Percentiles rank a stretch among this genome's conserved stretches.
These are phyloP conservation scores for Alviniconcha marisindica DNA, from an alignment of 1,140 invertebrate genomes.

Conservation along the genomic window DNA sequence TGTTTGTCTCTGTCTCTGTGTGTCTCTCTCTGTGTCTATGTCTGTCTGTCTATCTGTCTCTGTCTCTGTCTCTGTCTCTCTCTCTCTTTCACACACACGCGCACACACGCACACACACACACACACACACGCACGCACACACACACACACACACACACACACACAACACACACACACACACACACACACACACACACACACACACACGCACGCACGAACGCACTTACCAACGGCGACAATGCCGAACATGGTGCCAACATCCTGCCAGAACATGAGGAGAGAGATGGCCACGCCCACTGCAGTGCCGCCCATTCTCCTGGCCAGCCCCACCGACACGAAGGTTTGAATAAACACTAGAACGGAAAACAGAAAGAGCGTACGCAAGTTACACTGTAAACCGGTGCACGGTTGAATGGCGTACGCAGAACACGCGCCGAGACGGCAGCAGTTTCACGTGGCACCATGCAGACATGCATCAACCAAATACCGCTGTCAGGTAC, in stretches of 20 bases:
- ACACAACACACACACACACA: too few species aligned
- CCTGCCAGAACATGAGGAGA: conserved; percentile 27
- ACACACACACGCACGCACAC: too few species aligned
- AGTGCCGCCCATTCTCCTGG: background rate
- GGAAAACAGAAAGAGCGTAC: background rate
- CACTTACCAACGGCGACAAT: background rate
- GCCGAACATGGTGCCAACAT: conserved; percentile 11
- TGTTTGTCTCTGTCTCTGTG: background rate
- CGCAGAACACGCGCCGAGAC: background rate
- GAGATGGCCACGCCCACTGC: conserved; percentile 19
- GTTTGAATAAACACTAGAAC: background rate
- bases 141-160: too few species aligned
- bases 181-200: too few species aligned
- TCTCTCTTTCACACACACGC: background rate
- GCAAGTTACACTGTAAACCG: too few species aligned
- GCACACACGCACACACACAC: too few species aligned
- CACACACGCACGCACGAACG: too few species aligned
- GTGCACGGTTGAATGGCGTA: too few species aligned
- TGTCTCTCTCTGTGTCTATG: background rate
- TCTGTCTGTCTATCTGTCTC: background rate
- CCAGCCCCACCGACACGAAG: conserved; percentile 22
- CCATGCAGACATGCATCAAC: background rate
- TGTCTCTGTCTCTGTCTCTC: background rate
- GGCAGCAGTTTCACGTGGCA: too few species aligned
- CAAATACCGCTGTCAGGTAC: too few species aligned